Conservation (phyloP, 2,113 vertebrate species). For the Pheucticus melanocephalus region DNA sequence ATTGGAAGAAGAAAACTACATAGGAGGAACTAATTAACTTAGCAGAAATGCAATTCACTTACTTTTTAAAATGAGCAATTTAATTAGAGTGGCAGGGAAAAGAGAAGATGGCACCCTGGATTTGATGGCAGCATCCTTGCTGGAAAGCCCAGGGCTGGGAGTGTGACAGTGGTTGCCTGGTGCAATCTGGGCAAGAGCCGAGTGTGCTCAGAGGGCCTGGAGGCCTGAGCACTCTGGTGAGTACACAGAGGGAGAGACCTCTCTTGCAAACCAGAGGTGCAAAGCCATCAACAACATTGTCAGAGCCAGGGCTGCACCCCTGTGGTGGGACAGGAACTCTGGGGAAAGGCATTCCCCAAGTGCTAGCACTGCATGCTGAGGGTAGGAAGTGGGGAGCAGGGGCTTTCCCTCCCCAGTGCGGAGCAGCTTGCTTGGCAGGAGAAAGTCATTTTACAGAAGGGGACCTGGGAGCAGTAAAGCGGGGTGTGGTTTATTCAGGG, state of each 20-base stretch:
- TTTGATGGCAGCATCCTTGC: background rate
- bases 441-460: background rate
- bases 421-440: background rate
- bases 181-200: background rate
- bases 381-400: background rate
- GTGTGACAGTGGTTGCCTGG: fast-evolving
- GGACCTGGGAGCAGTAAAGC: background rate
- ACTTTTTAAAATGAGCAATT: background rate
- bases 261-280: background rate
- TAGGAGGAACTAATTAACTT: background rate
- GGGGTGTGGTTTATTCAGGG: background rate
- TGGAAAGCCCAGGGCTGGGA: background rate
- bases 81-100: background rate
- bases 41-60: background rate
- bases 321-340: fast-evolving
- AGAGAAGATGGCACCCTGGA: background rate
- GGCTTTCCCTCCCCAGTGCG: background rate
- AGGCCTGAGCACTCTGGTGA: background rate
- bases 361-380: background rate
- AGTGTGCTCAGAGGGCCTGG: background rate
- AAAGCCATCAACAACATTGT: background rate
- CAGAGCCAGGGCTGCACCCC: background rate
- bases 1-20: background rate
- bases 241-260: background rate
- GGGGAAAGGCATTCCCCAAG: background rate